phyloP scores from a whole-genome alignment of 2,113 vertebrate species.

The Hypanus sabinus region DNA sequence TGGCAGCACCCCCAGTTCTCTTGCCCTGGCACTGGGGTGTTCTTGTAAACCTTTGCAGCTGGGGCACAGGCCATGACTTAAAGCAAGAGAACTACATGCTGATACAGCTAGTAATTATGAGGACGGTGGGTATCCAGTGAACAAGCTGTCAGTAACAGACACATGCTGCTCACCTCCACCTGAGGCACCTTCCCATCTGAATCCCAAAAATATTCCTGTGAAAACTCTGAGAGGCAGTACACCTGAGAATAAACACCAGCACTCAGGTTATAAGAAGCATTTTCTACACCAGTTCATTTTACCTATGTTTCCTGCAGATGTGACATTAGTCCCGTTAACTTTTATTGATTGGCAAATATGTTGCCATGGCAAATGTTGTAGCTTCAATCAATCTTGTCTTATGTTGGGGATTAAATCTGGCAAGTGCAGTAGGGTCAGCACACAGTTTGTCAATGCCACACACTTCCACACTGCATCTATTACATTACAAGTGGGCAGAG shows the following conservation, averaged over 20 bases:
- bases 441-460: background rate
- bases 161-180: background rate
- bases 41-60: background rate
- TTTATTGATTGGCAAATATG: slow-evolving; percentile 21
- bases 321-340: background rate
- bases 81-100: background rate
- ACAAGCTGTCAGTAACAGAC: background rate
- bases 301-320: background rate
- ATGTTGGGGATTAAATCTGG: background rate
- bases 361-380: background rate
- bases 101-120: background rate
- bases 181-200: background rate
- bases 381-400: background rate
- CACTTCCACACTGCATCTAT: background rate
- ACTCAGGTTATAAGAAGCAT: background rate
- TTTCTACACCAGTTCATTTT: background rate
- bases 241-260: background rate
- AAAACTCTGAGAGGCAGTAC: background rate
- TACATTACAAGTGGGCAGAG: background rate
- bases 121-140: too few species aligned
- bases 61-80: background rate
- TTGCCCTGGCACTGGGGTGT: background rate
- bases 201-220: background rate
- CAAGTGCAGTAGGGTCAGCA: background rate
- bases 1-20: too few species aligned